Evolutionary conservation across 2,113 vertebrate species (phyloP), one percentile per base, ranked within the genome.

Genomic region (Ammospiza nelsoni): DNA sequence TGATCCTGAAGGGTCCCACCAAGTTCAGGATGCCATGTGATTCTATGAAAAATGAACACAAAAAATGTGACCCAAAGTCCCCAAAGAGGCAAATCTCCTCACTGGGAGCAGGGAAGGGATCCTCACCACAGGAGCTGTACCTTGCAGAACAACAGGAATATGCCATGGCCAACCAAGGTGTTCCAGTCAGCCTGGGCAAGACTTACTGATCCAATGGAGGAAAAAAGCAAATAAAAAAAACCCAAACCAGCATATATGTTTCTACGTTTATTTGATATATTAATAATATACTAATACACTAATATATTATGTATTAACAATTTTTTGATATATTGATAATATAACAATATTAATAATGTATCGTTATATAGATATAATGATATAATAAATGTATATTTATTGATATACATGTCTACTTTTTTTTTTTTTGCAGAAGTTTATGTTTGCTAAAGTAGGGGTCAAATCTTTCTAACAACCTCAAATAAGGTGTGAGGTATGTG

Each of bases 131-230:
- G 4, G 12, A 73, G 9, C 44, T 57, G 33, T 35, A n/a, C 24
- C 29, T 22, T 8, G 23, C 41, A 24, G 35, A 43, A 18, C 7
- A 7, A 33, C 6, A 46, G 46, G 24, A 59, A 51, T 0, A 0
- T n/a, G 21, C 5, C 75, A 65, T 2, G 6, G 28, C 16, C 37
- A 54, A 4, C 11, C 0, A 2, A 65, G 1, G 2, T 44, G 39
- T 43, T 58, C 10, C 5, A 19, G 15, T 33, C 43, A 41, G 12
- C 12, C 68, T 43, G 18, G 28, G 37, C 11, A 71, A 81, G 15
- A 21, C 5, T 16, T 35, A 39, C 2, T 29, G 37, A 66, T 29
- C 14, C 57, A 81, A 6, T 8, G 12, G 12, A 81, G 17, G 39
- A 20, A 43, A 61, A 77, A 57, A 62, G 3, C 3, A n/a, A 4